A percentile compares a stretch with the other conserved stretches of the same genome.
phyloP scores from a whole-genome alignment of 2,888 invertebrate species.

The Melanotus villosus region DNA sequence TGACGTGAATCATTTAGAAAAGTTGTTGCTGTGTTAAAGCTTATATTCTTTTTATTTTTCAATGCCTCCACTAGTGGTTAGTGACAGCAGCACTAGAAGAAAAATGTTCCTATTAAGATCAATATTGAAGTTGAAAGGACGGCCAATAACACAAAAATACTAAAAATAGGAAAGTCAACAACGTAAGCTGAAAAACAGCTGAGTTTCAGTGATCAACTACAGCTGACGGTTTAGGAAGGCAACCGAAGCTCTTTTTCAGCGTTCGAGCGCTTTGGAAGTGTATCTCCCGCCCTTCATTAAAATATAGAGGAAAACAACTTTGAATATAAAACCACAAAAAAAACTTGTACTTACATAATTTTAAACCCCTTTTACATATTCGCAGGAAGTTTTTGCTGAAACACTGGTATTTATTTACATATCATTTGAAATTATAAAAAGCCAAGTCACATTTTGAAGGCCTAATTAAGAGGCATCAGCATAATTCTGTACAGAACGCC shows the following conservation, averaged over 20 bases:
- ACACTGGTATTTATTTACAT: too few relatives aligned
- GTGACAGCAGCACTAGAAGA: too few relatives aligned
- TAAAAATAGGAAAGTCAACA: conserved; percentile 32
- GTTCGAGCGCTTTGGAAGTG: conserved; percentile 12
- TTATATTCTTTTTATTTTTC: too few relatives aligned
- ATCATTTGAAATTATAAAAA: too few relatives aligned
- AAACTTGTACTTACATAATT: too few relatives aligned
- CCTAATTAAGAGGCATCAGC: conserved; percentile 22
- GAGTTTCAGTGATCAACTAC: conserved; percentile 28
- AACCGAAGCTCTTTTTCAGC: conserved; percentile 1
- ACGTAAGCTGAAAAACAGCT: conserved; percentile 26
- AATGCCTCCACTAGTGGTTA: too few relatives aligned
- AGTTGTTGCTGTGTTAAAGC: too few relatives aligned
- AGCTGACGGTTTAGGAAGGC: conserved; percentile 28
- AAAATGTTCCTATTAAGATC: too few relatives aligned
- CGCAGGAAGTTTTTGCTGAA: too few relatives aligned
- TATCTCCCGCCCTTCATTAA: conserved; percentile 13
- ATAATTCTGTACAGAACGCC: conserved; percentile 4
- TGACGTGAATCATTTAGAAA: too few relatives aligned
- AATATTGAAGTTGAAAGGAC: not conserved
- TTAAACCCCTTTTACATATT: too few relatives aligned
- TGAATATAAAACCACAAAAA: not conserved
- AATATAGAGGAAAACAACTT: not conserved
- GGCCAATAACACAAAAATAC: conserved; percentile 19
- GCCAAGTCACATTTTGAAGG: not conserved